A percentile compares a stretch with the other conserved stretches of the same genome.
Conservation (phyloP, 2,797 vertebrate genomes). For the Enteromius unitaeniatus region DNA sequence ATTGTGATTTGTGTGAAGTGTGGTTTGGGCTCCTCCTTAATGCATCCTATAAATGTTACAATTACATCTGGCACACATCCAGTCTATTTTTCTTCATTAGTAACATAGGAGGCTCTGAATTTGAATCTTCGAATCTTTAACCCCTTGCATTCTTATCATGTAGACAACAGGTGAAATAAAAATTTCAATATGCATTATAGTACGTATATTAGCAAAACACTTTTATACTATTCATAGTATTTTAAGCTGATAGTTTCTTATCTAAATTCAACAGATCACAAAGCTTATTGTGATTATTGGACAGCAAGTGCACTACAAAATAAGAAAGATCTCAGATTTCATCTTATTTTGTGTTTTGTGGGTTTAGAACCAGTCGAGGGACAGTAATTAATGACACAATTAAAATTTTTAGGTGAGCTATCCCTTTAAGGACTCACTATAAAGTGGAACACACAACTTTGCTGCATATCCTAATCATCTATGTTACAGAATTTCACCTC, state of each 20-base stretch:
- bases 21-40: no score
- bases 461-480: background rate
- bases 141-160: no score
- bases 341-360: background rate
- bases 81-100: no score
- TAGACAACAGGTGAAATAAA: no score
- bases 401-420: background rate
- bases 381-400: background rate
- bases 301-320: background rate
- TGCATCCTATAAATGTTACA: no score
- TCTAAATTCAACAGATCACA: background rate
- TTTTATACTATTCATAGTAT: no score
- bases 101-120: no score
- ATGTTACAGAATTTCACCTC: background rate
- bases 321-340: background rate
- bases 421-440: background rate
- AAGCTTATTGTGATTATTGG: background rate
- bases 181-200: no score
- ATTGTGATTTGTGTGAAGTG: no score
- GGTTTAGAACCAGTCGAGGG: background rate
- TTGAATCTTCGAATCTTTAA: no score
- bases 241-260: background rate
- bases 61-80: no score
- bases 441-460: background rate
- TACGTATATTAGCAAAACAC: no score